phyloP scores from a whole-genome alignment of 2,113 vertebrate species.

The Ceratotherium simum region DNA sequence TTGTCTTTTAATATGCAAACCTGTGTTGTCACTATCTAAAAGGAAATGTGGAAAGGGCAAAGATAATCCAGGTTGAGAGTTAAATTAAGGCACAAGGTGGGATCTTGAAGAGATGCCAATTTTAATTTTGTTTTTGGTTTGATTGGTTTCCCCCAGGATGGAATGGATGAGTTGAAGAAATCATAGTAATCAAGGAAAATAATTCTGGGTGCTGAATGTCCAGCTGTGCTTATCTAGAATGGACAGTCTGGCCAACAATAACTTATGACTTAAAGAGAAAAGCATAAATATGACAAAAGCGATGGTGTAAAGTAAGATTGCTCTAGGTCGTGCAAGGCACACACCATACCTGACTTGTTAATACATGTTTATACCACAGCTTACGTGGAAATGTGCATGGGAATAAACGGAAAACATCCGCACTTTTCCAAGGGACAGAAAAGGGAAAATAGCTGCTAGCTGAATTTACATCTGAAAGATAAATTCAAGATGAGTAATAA shows the following conservation, averaged over 20 bases:
- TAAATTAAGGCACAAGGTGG: neutral
- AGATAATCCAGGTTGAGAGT: neutral
- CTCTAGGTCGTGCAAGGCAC: neutral
- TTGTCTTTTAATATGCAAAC: neutral
- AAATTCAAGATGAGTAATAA: neutral
- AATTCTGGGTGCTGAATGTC: neutral
- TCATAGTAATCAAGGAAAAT: neutral
- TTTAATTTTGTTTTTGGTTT: conserved; percentile 26
- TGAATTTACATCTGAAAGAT: neutral
- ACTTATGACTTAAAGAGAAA: neutral
- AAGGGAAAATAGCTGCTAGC: neutral
- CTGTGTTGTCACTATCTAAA: neutral
- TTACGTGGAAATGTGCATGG: neutral
- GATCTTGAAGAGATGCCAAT: neutral
- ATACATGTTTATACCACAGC: neutral
- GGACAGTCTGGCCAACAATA: neutral
- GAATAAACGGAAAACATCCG: neutral
- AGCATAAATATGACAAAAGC: neutral
- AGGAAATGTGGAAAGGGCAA: neutral
- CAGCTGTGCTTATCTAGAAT: neutral
- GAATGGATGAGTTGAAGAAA: neutral
- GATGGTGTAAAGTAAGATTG: neutral
- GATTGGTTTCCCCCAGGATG: neutral
- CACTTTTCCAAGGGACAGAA: neutral
- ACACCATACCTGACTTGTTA: neutral